These are phyloP conservation scores for Pandemis cinnamomeana DNA, from an alignment of 2,888 invertebrate genomes.

Conservation along the genomic window DNA sequence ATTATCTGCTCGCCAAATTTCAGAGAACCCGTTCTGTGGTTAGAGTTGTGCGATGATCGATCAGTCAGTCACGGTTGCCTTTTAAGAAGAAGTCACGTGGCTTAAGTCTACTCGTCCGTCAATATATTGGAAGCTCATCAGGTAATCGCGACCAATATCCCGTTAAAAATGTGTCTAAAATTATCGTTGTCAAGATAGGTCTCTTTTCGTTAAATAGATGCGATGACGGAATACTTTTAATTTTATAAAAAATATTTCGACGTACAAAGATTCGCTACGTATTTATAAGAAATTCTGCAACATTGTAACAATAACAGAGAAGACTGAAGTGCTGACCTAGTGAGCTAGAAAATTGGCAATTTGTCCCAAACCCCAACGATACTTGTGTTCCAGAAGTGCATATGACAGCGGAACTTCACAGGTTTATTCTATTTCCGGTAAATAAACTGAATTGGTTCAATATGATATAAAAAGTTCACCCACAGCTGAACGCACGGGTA, in stretches of 20 bases:
- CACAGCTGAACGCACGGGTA: background rate
- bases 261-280: background rate
- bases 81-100: too few species aligned
- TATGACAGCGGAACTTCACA: constrained; percentile 21
- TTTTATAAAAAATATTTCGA: background rate
- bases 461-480: background rate
- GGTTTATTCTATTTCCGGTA: constrained; percentile 13
- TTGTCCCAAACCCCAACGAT: constrained; percentile 25
- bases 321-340: constrained; percentile 35
- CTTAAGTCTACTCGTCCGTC: too few species aligned
- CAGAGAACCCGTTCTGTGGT: too few species aligned
- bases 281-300: constrained; percentile 13
- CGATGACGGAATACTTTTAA: too few species aligned
- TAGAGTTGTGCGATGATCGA: too few species aligned
- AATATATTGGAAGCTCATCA: too few species aligned
- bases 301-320: constrained; percentile 22
- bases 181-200: too few species aligned
- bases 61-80: too few species aligned
- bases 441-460: constrained; percentile 11
- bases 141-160: too few species aligned
- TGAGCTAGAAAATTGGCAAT: constrained; percentile 41
- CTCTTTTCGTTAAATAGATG: too few species aligned
- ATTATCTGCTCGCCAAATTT: too few species aligned
- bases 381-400: constrained; percentile 33
- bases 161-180: too few species aligned